phyloP scores from a whole-genome alignment of 2,888 invertebrate genomes.

The Noctua janthe region DNA sequence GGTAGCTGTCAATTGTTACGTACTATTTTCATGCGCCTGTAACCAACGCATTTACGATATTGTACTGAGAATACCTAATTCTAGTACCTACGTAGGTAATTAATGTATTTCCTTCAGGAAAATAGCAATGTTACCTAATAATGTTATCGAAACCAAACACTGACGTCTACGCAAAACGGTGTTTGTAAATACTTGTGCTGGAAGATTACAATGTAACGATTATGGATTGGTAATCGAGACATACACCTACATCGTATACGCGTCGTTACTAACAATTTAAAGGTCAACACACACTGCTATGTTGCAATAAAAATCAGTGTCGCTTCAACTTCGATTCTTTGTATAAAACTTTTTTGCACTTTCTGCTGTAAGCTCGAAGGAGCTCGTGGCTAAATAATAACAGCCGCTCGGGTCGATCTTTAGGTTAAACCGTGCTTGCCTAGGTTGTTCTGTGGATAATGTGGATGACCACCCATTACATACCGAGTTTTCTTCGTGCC shows the following conservation, averaged over 20 bases:
- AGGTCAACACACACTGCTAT: not conserved
- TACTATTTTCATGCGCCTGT: not conserved
- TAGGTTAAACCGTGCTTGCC: too few species aligned
- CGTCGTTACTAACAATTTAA: not conserved
- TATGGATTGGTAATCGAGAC: slow-evolving; percentile 27
- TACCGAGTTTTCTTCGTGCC: too few species aligned
- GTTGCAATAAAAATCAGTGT: not conserved
- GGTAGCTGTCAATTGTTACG: not conserved
- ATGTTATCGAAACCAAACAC: slow-evolving; percentile 23
- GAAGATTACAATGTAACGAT: slow-evolving; percentile 30
- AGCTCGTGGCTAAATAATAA: too few species aligned
- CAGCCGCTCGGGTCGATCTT: too few species aligned
- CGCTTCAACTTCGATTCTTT: not conserved
- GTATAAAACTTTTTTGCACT: too few species aligned
- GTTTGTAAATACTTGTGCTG: slow-evolving; percentile 30
- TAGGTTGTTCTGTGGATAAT: too few species aligned
- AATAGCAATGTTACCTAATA: slow-evolving; percentile 15
- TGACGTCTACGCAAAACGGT: not conserved
- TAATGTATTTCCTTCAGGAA: slow-evolving; percentile 26
- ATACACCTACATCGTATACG: not conserved
- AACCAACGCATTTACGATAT: not conserved
- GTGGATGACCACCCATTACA: too few species aligned
- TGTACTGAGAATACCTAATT: slow-evolving; percentile 3
- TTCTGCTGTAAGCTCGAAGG: too few species aligned
- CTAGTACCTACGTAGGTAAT: slow-evolving; percentile 15